Evolutionary conservation across 2,888 invertebrate species (phyloP).

Genomic region (Dexiosoma caninum): DNA sequence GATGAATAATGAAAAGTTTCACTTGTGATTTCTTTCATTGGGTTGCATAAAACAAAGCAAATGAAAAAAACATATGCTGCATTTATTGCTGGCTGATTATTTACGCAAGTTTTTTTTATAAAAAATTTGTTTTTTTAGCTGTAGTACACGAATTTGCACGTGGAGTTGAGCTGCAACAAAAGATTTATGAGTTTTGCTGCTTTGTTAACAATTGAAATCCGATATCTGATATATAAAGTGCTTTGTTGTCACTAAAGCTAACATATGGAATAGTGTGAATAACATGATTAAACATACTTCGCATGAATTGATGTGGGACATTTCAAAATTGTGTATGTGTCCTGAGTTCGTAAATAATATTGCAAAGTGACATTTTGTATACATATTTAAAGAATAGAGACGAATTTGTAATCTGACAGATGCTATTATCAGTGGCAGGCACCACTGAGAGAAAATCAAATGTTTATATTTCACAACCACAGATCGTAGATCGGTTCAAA

Average conservation of each 20-base stretch:
- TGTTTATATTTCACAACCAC: no score
- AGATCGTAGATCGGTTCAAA: no score
- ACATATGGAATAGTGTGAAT: conserved; percentile 19
- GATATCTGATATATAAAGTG: conserved; percentile 28
- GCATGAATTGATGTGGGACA: not conserved
- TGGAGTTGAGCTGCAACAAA: conserved; percentile 16
- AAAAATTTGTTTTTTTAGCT: no score
- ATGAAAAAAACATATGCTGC: conserved; percentile 32
- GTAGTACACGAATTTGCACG: not conserved
- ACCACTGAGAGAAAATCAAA: no score
- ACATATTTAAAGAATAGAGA: no score
- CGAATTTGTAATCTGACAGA: no score
- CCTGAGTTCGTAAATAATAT: no score
- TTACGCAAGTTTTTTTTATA: conserved; percentile 46
- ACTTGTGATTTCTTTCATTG: conserved; percentile 53
- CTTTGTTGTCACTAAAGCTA: not conserved
- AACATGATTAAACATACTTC: conserved; percentile 6
- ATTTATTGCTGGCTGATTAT: conserved; percentile 36
- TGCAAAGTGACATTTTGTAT: not conserved
- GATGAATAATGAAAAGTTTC: conserved; percentile 55
- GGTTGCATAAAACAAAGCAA: not conserved
- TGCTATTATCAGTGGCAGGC: no score
- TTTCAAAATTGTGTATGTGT: no score
- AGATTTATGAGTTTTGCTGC: conserved; percentile 19
- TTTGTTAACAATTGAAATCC: conserved; percentile 37